These are phyloP conservation scores for Melospiza melodia DNA, from an alignment of 2,113 vertebrate genomes.

Conservation along the genomic window DNA sequence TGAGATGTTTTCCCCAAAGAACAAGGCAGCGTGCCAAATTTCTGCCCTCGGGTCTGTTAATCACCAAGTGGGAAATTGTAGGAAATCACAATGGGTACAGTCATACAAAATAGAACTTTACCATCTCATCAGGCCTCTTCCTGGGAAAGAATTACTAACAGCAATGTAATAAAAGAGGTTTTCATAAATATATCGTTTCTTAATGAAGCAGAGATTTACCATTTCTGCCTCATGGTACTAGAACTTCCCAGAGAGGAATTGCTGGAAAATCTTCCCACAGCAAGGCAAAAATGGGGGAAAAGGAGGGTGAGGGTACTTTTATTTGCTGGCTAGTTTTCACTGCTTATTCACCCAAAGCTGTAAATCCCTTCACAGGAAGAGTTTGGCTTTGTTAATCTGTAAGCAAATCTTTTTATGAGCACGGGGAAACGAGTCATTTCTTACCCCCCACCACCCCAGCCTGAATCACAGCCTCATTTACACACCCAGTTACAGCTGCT, in stretches of 20 bases:
- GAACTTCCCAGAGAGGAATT: background rate
- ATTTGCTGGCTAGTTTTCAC: background rate
- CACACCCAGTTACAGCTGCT: background rate
- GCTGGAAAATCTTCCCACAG: background rate
- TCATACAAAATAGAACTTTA: background rate
- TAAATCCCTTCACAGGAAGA: background rate
- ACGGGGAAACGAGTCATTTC: rapidly evolving
- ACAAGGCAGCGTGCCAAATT: background rate
- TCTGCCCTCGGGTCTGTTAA: background rate
- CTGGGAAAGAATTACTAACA: background rate
- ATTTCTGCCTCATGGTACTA: background rate
- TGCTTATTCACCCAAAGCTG: background rate
- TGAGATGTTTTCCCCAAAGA: background rate
- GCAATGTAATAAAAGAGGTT: background rate
- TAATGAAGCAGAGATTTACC: conserved; percentile 6
- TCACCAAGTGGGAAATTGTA: background rate
- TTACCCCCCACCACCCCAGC: background rate
- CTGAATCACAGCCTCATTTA: background rate
- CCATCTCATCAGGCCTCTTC: background rate
- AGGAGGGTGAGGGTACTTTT: background rate
- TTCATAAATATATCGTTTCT: background rate
- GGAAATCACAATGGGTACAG: background rate
- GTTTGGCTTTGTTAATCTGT: background rate
- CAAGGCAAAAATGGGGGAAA: background rate
- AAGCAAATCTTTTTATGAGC: background rate